A percentile compares a stretch with the other conserved stretches of the same genome.
phyloP scores from a whole-genome alignment of 35 echinoderm and acorn worm species.

The Lytechinus variegatus region DNA sequence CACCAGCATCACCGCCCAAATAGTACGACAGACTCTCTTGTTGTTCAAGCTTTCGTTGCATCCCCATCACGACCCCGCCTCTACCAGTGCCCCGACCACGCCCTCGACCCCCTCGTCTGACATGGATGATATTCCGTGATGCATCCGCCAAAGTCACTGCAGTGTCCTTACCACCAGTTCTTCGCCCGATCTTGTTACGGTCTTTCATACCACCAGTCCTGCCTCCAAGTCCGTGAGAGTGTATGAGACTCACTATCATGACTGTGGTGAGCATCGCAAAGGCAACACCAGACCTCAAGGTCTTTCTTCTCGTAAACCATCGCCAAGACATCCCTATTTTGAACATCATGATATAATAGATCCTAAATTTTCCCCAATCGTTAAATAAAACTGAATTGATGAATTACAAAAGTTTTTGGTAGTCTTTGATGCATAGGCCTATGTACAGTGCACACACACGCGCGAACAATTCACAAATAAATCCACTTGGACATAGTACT shows the following conservation, averaged over 20 bases:
- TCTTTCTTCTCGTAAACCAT: background rate
- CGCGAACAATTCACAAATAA: background rate
- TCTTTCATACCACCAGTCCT: background rate
- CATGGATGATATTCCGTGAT: background rate
- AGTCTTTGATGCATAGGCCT: too few species aligned
- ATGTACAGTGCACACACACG: background rate
- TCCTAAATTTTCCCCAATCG: background rate
- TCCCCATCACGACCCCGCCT: background rate
- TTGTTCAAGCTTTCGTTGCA: conserved; percentile 18
- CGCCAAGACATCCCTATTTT: background rate
- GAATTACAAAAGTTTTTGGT: too few species aligned
- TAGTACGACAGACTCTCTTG: conserved; percentile 17
- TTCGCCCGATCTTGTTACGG: background rate
- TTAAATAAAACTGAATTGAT: background rate
- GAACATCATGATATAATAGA: background rate
- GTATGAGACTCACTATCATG: background rate
- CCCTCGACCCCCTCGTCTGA: background rate
- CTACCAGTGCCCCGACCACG: background rate
- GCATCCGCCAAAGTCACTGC: background rate
- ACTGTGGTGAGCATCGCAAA: background rate
- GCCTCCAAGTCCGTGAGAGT: background rate
- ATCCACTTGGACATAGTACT: background rate
- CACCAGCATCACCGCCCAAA: background rate
- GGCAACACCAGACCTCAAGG: background rate
- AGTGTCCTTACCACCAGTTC: background rate